Base-by-base conservation (phyloP, 2,888 invertebrate genomes). In the Platycheirus albimanus region DNA sequence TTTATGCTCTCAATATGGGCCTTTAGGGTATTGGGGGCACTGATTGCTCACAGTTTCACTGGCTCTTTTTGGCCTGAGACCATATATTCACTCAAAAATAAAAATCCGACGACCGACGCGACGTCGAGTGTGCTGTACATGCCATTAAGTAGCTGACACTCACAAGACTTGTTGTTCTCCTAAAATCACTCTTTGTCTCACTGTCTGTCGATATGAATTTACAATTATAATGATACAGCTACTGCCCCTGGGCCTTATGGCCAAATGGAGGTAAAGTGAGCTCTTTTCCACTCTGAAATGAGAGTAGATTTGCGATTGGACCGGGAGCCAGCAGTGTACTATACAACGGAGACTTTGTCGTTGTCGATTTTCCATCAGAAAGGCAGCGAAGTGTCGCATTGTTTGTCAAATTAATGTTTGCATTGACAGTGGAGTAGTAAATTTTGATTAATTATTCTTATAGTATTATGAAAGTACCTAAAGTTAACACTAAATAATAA, bases 181-280 rank as follows among this genome's bases (percentile, higher is more conserved):
- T 47, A 28, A 24, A 13, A 28, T 33, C 75, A 51, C 28, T 10
- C 36, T 75, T 45, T 45, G 28, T 11, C 28, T 10, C 36, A 67
- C 52, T 45, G 28, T 11, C 19, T 33, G 52, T 70, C 49, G 33
- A 28, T 52, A 30, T 20, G 7, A 72, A 66, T 78, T 72, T 66
- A 36, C 51, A 78, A 78, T 66, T 72, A 61, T 52, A 78, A 78
- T 78, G 51, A n/a, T n/a, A n/a, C n/a, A n/a, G 45, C 7, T 5
- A 1, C 11, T 7, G 71, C 78, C 78, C 30, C 36, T 38, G 71
- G 78, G 67, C 28, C n/a, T 51, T 61, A 45, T 43, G 41, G 51
- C 51, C 19, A 19, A 74, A 56, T 33, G 30, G 30, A 6, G 30
- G 7, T 6, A 33, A 33, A 33, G 30, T 33, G 30, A 33, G 7